Evolutionary conservation across 2,888 invertebrate species (phyloP), one percentile per base, ranked within the genome.

Genomic region (Conchocele bisecta): DNA sequence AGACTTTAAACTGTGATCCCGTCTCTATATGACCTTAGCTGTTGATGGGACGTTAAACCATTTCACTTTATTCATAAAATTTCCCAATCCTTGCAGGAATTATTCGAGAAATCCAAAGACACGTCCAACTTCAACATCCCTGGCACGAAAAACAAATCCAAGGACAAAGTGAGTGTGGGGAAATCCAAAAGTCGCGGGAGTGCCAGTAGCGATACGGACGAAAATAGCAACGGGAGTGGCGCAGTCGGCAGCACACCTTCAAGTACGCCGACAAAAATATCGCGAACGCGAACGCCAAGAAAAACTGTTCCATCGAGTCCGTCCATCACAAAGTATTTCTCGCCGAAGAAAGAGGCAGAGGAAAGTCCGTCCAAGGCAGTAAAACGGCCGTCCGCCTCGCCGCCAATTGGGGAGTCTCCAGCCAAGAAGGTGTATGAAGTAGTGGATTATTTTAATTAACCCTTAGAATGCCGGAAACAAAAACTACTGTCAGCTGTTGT

Each of bases 61-160:
- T n/a, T n/a, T 41, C 20, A 41, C 2, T 11, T 2, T 41, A 20
- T 41, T 41, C 11, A 11, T 2, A 9, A 41, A 41, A 17, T 41
- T 41, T 17, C 41, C 17, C n/a, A n/a, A n/a, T n/a, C 11, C n/a
- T 83, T 79, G 9, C 75, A 91, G 91, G 79, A 76, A 22, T 70
- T 91, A 29, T 91, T 85, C 70, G 82, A 88, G 63, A 84, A 86
- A 50, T 91, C 91, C 11, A 91, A 91, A 64, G 88, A 90, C 44
- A 89, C 88, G n/a, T 82, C 87, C 6, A 88, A 90, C 57, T 57
- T 89, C 54, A 80, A 87, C 29, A 79, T 86, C 28, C 74, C 84
- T 0, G 78, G 81, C 35, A 78, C 75, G 28, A 35, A 35, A 35
- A n/a, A n/a, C n/a, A n/a, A n/a, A n/a, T n/a, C 17, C 22, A 7